Base-by-base conservation (phyloP, 30 jellyfish, hydroid and myxozoan genomes). In the Phacellophora camtschatica region DNA sequence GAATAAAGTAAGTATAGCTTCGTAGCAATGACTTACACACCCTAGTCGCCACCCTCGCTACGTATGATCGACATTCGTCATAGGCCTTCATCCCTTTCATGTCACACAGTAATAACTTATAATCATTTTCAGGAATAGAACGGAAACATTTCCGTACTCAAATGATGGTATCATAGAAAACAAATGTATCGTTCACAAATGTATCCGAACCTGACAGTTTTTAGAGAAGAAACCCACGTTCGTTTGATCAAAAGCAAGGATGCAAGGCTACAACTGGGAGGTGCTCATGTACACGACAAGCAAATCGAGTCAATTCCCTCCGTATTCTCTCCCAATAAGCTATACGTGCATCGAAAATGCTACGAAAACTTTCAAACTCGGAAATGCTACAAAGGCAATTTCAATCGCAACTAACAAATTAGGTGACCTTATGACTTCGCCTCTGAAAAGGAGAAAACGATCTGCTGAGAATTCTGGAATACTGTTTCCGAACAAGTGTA, bases 381-480 rank as follows among this genome's bases (percentile, higher is more conserved):
- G n/a, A n/a, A n/a, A n/a, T n/a, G n/a, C n/a, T n/a, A 63, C 77
- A 2, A 63, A 63, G 42, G 77, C 77, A 27, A 33, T 63, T 19
- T 63, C 79, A 45, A 53, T 53, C 18, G 31, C 79, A 51, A 29
- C 76, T 28, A 51, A 72, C 66, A 25, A 28, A 48, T 20, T 31
- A 42, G 28, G 25, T 13, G 48, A 48, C 74, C n/a, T 25, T 19
- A 46, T 39, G 19, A 29, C n/a, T 7, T 39, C 80, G 8, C 53
- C 84, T 9, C 76, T 71, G 80, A 45, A 71, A 71, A 41, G 84
- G n/a, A 71, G 76, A 28, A 71, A 71, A 46, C 65, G 76, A 71
- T 71, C 84, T 9, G 11, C 12, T 5, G 49, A 71, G 10, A 46
- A 43, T 15, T 7, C 84, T 6, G 84, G 84, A 28, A 39, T 18